Conservation (phyloP, 2,797 vertebrate species). For the Neosilurus hyrtlii region DNA sequence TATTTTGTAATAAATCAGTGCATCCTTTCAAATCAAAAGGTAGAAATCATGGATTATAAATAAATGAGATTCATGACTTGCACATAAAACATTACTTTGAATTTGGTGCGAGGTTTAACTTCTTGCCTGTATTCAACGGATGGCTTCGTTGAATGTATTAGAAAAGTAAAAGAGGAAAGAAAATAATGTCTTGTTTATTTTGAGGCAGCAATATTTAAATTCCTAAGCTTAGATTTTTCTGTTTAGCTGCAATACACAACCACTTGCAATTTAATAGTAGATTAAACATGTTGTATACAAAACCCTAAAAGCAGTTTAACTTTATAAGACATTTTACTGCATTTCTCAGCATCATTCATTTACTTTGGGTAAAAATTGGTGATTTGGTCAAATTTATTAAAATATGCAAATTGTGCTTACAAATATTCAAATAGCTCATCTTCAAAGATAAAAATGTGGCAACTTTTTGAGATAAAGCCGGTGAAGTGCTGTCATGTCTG, state of each 20-base stretch:
- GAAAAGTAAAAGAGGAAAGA: constrained; percentile 48
- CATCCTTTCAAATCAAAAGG: constrained; percentile 42
- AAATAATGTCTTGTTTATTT: constrained; percentile 67
- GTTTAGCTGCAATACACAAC: constrained; percentile 18
- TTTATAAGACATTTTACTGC: constrained; percentile 8
- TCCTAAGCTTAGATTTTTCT: constrained; percentile 41
- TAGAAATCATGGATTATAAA: constrained; percentile 60
- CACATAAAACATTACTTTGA: constrained; percentile 67
- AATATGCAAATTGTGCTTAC: constrained; percentile 31
- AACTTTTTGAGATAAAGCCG: constrained; percentile 54
- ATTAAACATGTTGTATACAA: constrained; percentile 11
- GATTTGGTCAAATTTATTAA: background rate
- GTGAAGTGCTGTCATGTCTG: constrained; percentile 67
- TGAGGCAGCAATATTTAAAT: constrained; percentile 74
- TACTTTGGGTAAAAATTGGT: constrained; percentile 31
- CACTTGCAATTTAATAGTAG: constrained; percentile 23
- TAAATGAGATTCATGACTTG: constrained; percentile 63
- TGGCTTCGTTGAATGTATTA: constrained; percentile 66
- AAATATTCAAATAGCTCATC: constrained; percentile 2
- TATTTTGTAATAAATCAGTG: constrained; percentile 39
- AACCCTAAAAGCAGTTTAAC: constrained; percentile 20
- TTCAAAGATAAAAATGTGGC: constrained; percentile 22
- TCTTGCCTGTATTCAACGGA: constrained; percentile 63
- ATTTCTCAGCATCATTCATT: constrained; percentile 7
- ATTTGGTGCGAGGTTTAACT: constrained; percentile 65